phyloP scores from a whole-genome alignment of 2,797 vertebrate genomes.

The Mus caroli region DNA sequence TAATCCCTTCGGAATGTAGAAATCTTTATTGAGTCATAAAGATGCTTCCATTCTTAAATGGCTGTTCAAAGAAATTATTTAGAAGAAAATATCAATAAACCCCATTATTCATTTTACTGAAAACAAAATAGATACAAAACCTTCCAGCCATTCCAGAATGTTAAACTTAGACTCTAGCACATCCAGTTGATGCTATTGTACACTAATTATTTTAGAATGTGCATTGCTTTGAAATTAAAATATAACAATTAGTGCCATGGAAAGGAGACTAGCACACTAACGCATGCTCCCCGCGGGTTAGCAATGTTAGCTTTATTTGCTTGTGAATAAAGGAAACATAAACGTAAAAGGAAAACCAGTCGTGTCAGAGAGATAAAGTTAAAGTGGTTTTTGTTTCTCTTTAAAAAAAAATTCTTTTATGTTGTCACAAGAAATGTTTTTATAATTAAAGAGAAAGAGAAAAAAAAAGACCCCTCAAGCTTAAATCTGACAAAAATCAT shows the following conservation, averaged over 20 bases:
- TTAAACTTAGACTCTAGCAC: slow-evolving; percentile 53
- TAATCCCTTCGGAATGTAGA: background rate
- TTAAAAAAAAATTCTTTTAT: slow-evolving; percentile 64
- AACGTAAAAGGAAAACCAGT: slow-evolving; percentile 55
- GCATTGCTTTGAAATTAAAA: slow-evolving; percentile 50
- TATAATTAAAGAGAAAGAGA: slow-evolving; percentile 58
- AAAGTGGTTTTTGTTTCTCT: slow-evolving; percentile 46
- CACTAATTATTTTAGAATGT: slow-evolving; percentile 68
- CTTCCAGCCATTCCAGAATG: slow-evolving; percentile 3
- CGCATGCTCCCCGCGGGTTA: background rate
- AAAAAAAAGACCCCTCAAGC: slow-evolving; percentile 46
- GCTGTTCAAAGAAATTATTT: background rate
- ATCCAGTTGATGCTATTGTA: slow-evolving; percentile 16
- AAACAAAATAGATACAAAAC: slow-evolving; percentile 47
- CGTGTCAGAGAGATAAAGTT: slow-evolving; percentile 62
- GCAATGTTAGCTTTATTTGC: slow-evolving; percentile 52
- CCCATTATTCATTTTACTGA: slow-evolving; percentile 43
- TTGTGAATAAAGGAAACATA: background rate
- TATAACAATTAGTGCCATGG: background rate
- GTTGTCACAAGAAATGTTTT: slow-evolving; percentile 75
- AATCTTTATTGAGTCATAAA: background rate
- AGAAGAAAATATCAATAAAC: background rate
- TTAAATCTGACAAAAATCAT: slow-evolving; percentile 78
- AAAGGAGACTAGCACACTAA: slow-evolving; percentile 22
- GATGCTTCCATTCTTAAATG: background rate